Conservation (phyloP, 2,797 vertebrate species). For the Sebastes oblongus region DNA sequence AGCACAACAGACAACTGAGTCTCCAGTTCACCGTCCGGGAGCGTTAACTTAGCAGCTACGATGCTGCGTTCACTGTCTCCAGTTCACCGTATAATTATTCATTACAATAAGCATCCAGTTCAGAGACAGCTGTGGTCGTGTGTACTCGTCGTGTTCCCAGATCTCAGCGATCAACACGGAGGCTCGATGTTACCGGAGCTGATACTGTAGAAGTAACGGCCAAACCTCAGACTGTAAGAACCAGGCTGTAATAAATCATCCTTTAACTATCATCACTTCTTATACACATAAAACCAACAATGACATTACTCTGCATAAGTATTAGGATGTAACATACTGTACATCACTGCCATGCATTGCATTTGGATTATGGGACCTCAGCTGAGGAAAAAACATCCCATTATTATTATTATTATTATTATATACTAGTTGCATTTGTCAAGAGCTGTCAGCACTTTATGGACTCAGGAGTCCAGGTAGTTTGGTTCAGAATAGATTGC, state of each 20-base stretch:
- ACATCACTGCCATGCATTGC: slow-evolving; percentile 69
- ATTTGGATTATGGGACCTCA: slow-evolving; percentile 31
- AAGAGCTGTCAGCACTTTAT: slow-evolving; percentile 42
- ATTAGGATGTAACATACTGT: slow-evolving; percentile 51
- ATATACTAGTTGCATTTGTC: slow-evolving; percentile 33
- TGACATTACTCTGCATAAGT: slow-evolving; percentile 59
- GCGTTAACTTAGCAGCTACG: too few relatives aligned
- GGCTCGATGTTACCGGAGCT: background rate
- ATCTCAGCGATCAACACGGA: background rate
- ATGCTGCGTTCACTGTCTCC: too few relatives aligned
- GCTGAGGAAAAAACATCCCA: slow-evolving; percentile 1
- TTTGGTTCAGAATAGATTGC: slow-evolving; percentile 63
- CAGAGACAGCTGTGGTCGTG: background rate
- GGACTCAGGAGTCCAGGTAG: slow-evolving; percentile 46
- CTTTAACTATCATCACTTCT: slow-evolving; percentile 1
- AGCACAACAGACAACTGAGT: too few relatives aligned
- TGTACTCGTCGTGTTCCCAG: background rate
- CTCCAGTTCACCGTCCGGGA: fast-evolving
- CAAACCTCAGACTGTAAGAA: slow-evolving; percentile 16
- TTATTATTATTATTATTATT: background rate
- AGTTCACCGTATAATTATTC: background rate
- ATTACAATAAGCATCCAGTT: background rate
- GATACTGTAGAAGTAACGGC: background rate
- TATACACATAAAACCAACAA: slow-evolving; percentile 41
- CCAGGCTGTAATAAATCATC: background rate